These are phyloP conservation scores for Corydoras maculifer DNA, from an alignment of 2,113 vertebrate genomes.

Conservation along the genomic window DNA sequence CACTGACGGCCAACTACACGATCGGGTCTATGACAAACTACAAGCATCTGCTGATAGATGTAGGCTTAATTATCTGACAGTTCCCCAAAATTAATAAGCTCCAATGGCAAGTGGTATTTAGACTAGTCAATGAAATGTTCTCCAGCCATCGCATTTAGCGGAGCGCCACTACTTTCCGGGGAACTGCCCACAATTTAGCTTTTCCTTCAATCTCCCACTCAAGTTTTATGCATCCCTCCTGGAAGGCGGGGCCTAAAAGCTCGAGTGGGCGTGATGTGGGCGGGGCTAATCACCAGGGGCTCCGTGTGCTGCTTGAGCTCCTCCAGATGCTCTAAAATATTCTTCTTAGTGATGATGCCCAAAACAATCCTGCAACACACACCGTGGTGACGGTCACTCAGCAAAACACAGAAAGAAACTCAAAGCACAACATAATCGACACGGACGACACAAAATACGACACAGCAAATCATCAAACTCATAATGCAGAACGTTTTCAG, in stretches of 20 bases:
- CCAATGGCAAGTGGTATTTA: background rate
- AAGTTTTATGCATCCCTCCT: slow-evolving; percentile 84
- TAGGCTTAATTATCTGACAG: background rate
- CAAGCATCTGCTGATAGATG: background rate
- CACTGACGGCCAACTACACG: slow-evolving; percentile 7
- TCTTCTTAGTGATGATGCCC: slow-evolving; percentile 99
- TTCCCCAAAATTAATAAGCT: background rate
- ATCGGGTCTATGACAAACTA: background rate
- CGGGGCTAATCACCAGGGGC: slow-evolving; percentile 94
- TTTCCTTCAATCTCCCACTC: slow-evolving; percentile 57
- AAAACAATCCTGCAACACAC: slow-evolving; percentile 99
- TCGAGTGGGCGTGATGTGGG: slow-evolving; percentile 76
- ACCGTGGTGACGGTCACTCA: slow-evolving; percentile 86
- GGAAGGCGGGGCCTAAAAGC: slow-evolving; percentile 60
- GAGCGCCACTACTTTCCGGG: slow-evolving; percentile 20
- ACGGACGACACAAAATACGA: slow-evolving; percentile 7
- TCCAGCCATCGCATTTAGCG: background rate
- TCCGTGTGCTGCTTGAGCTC: slow-evolving; percentile 94
- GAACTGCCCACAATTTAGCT: slow-evolving; percentile 47
- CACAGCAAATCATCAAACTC: background rate
- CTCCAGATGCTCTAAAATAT: slow-evolving; percentile 99
- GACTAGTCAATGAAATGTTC: background rate
- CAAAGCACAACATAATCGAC: slow-evolving; percentile 39
- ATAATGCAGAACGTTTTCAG: no score
- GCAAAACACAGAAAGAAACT: slow-evolving; percentile 71